Base-by-base conservation (phyloP, 53 echinoderm and acorn worm species). In the Holothuria scabra region DNA sequence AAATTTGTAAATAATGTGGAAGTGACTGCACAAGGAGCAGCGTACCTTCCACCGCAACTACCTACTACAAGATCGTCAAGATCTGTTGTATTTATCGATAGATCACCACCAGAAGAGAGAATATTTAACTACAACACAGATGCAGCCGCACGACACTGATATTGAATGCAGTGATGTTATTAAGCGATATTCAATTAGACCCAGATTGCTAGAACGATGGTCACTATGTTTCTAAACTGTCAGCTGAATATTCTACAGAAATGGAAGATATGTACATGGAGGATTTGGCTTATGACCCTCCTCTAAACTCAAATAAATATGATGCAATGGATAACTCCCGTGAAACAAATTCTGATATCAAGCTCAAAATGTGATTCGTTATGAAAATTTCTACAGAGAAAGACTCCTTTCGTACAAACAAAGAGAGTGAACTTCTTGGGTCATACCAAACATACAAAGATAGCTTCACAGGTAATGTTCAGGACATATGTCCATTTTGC, bases 21-120 rank as follows among this genome's bases (percentile, higher is more conserved):
- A 64, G 56, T 82, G 2, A 34, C 6, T 82, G 82, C 82, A 31
- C 82, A 82, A 82, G 82, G 64, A 82, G 82, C 61, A n/a, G 61
- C 61, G 13, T 61, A 61, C 61, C 44, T 82, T 25, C 8, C 64
- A 32, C 82, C 64, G 1, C 82, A 82, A 64, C n/a, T 82, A 60
- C 64, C 82, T 34, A 82, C 64, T 20, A 82, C 82, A 63, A 13
- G 46, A 30, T 26, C 82, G 64, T 34, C 82, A 61, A 5, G 61
- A 12, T 7, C 5, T 23, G 61, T 61, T 20, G 65, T 82, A 29
- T 82, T 82, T 62, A 82, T 82, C 5, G 5, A 31, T 6, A 82
- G 64, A 31, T 32, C 63, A 20, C 82, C 82, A 29, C 62, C 63
- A 8, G 65, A 82, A 60, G 82, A 82, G 31, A 82, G 82, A 82